Percentiles rank a stretch among this genome's conserved stretches.
Conservation (phyloP, 2,888 invertebrate species). For the Pseudococcus longispinus region DNA sequence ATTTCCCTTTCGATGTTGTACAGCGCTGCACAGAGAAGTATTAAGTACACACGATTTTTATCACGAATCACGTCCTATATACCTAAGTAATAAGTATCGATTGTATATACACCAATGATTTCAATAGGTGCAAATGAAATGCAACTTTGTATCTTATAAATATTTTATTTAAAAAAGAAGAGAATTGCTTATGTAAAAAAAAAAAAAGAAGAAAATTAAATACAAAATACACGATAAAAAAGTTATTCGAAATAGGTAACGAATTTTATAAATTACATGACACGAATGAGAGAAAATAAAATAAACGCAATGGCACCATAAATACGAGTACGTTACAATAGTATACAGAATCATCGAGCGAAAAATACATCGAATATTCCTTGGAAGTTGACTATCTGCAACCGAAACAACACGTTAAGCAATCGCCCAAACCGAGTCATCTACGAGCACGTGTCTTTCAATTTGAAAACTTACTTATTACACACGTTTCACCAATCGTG, state of each 20-base stretch:
- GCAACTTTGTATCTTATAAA: background rate
- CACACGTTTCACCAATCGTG: conserved; percentile 37
- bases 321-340: background rate
- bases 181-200: background rate
- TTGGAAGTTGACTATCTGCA: conserved; percentile 26
- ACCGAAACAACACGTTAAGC: background rate
- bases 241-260: conserved; percentile 39
- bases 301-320: conserved; percentile 22
- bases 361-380: background rate
- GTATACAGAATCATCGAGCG: background rate
- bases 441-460: background rate
- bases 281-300: conserved; percentile 13
- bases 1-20: conserved; percentile 16
- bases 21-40: background rate
- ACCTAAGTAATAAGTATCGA: background rate
- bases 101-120: background rate
- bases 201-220: background rate
- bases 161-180: conserved; percentile 44
- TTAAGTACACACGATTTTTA: conserved; percentile 32
- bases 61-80: conserved; percentile 30
- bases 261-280: conserved; percentile 17
- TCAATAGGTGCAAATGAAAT: background rate
- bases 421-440: background rate
- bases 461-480: background rate
- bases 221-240: conserved; percentile 12